A percentile compares a stretch with the other conserved stretches of the same genome.
phyloP scores from a whole-genome alignment of 64 coral and sea anemone genomes.

The Trachythela sp. region DNA sequence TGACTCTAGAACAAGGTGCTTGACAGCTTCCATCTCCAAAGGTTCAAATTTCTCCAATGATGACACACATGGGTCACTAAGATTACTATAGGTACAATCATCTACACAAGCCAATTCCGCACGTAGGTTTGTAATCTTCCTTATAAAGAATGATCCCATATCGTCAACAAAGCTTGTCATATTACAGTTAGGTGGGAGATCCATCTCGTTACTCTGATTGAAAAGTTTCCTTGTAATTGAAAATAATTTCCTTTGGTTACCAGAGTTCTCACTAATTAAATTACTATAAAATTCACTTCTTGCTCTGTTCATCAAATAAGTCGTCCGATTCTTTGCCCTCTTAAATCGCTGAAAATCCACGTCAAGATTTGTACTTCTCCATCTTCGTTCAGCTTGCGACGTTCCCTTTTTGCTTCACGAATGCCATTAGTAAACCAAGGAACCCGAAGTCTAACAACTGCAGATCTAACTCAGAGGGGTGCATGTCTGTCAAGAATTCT shows the following conservation, averaged over 20 bases:
- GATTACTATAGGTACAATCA: not conserved
- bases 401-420: conserved; percentile 13
- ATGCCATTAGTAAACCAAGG: conserved; percentile 40
- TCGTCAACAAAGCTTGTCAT: conserved; percentile 25
- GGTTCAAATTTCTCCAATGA: not conserved
- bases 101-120: conserved; percentile 11
- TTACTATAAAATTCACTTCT: conserved; percentile 18
- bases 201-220: not conserved
- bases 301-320: conserved; percentile 13
- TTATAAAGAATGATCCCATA: conserved; percentile 43
- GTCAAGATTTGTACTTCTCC: not conserved
- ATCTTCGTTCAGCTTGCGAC: conserved; percentile 28
- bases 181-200: not conserved
- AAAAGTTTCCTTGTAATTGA: not conserved
- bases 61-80: not conserved
- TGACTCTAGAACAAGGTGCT: conserved; percentile 7
- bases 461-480: not conserved
- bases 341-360: not conserved
- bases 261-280: conserved; percentile 9
- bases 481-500: conserved; percentile 30
- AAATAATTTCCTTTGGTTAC: not conserved
- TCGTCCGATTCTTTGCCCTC: not conserved
- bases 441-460: not conserved
- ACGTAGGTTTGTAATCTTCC: conserved; percentile 26
- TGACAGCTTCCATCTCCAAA: not conserved